A percentile compares a stretch with the other conserved stretches of the same genome.
Evolutionary conservation across 2,888 invertebrate genomes (phyloP).

Genomic region (Penaeus monodon): DNA sequence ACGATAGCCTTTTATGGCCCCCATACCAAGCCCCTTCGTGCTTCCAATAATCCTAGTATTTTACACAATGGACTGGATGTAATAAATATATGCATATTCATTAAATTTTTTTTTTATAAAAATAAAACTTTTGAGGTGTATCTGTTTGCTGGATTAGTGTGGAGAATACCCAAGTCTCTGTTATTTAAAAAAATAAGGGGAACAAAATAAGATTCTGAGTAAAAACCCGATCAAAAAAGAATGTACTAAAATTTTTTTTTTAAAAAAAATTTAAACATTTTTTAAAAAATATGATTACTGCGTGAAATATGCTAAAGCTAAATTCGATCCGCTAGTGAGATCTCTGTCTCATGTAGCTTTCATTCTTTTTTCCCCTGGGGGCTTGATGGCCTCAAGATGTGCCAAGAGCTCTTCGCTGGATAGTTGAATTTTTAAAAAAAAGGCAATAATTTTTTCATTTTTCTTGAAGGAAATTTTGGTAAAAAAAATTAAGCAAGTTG

Average conservation of each 20-base stretch:
- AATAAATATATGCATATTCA: conserved; percentile 26
- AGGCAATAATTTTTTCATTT: conserved; percentile 91
- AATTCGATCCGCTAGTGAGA: not conserved
- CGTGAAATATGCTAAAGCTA: conserved; percentile 1
- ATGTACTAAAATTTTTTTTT: not conserved
- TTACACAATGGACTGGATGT: conserved; percentile 35
- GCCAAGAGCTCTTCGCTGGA: conserved; percentile 98
- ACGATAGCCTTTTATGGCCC: conserved; percentile 47
- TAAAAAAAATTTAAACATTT: conserved; percentile 20
- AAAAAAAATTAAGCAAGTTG: conserved; percentile 68
- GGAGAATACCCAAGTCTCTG: not conserved
- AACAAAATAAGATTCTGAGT: not conserved
- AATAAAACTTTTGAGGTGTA: not conserved
- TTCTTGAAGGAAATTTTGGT: conserved; percentile 93
- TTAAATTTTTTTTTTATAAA: not conserved
- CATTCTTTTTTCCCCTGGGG: conserved; percentile 77
- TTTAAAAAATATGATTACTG: conserved; percentile 11
- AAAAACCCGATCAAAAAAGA: not conserved
- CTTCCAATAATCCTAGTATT: conserved; percentile 11
- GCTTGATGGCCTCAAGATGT: conserved; percentile 96
- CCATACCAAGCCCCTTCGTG: conserved; percentile 42
- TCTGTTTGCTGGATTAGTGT: not conserved
- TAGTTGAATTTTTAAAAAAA: conserved; percentile 97
- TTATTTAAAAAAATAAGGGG: not conserved
- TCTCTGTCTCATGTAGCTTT: not conserved